Evolutionary conservation across 2,888 invertebrate species (phyloP).

Genomic region (Drosophila maculinotata): DNA sequence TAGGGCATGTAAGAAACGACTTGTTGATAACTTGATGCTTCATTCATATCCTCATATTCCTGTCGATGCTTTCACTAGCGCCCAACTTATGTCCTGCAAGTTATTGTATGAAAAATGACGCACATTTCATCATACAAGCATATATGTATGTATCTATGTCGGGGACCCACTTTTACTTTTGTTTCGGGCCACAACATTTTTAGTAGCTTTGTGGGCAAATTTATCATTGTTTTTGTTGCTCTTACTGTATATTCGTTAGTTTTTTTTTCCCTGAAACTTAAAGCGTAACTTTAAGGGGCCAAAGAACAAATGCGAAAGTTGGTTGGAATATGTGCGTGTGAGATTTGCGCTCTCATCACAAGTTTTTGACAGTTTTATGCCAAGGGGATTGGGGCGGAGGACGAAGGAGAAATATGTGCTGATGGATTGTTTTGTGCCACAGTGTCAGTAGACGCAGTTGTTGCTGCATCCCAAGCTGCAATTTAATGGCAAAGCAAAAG

Average conservation of each 20-base stretch:
- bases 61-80: constrained; percentile 33
- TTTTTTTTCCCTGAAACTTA: constrained; percentile 25
- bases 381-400: constrained; percentile 10
- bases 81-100: constrained; percentile 41
- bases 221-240: constrained; percentile 57
- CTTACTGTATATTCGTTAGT: neutral
- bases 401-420: constrained; percentile 27
- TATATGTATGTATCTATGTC: neutral
- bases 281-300: constrained; percentile 45
- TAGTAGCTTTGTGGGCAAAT: constrained; percentile 56
- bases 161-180: constrained; percentile 59
- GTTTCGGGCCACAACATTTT: constrained; percentile 53
- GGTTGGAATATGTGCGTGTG: constrained; percentile 33
- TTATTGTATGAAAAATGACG: constrained; percentile 61
- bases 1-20: constrained; percentile 4
- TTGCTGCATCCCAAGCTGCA: constrained; percentile 35
- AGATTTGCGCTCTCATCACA: constrained; percentile 48
- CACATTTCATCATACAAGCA: constrained; percentile 63
- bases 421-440: constrained; percentile 67
- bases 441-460: constrained; percentile 35
- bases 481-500: constrained; percentile 31
- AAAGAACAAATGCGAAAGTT: constrained; percentile 15
- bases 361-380: constrained; percentile 72
- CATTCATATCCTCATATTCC: neutral
- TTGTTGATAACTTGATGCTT: neutral